A percentile compares a stretch with the other conserved stretches of the same genome.
phyloP scores from a whole-genome alignment of 2,113 vertebrate genomes.

The Desmodus rotundus region DNA sequence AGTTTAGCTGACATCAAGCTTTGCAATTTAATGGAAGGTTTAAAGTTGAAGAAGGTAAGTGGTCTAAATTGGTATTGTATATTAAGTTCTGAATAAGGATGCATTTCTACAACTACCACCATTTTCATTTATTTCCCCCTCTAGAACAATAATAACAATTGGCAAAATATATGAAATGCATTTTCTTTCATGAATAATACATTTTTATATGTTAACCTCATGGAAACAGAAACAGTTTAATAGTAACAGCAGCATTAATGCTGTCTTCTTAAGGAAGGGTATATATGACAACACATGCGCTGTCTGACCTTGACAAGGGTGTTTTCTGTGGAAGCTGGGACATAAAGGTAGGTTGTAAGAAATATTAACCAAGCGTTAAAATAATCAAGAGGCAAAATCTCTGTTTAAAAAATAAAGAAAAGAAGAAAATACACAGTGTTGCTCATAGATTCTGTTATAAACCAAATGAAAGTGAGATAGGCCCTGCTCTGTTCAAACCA shows the following conservation, averaged over 20 bases:
- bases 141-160: slow-evolving; percentile 77
- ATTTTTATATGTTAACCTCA: slow-evolving; percentile 75
- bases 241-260: slow-evolving; percentile 4
- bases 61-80: slow-evolving; percentile 72
- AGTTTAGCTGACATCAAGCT: slow-evolving; percentile 72
- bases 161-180: slow-evolving; percentile 70
- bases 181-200: slow-evolving; percentile 76
- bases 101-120: slow-evolving; percentile 62
- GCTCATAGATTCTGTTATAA: not conserved
- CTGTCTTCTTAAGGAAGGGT: slow-evolving; percentile 40
- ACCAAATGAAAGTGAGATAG: slow-evolving; percentile 40
- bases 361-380: slow-evolving; percentile 29
- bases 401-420: slow-evolving; percentile 34
- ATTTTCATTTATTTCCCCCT: slow-evolving; percentile 74
- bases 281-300: not conserved
- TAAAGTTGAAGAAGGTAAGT: slow-evolving; percentile 73
- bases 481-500: slow-evolving; percentile 13
- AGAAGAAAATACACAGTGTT: not conserved
- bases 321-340: not conserved
- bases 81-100: slow-evolving; percentile 70
- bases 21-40: slow-evolving; percentile 71
- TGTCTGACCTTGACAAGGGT: slow-evolving; percentile 36
- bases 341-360: slow-evolving; percentile 2
- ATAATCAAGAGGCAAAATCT: slow-evolving; percentile 34
- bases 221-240: slow-evolving; percentile 54